Conservation (phyloP, 30 jellyfish, hydroid and myxozoan genomes). For the Aurelia sp. region DNA sequence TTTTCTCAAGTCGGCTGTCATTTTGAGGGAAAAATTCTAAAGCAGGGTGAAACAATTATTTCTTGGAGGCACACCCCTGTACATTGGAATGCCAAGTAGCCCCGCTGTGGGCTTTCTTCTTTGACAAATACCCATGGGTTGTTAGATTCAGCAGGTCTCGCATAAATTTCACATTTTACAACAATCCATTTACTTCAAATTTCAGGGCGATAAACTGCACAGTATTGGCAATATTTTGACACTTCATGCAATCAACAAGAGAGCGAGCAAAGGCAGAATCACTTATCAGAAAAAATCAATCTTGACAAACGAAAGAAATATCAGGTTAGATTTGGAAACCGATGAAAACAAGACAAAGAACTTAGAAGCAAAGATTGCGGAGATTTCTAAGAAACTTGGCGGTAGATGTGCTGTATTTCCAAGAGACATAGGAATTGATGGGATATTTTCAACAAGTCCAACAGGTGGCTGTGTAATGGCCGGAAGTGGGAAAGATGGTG, state of each 20-base stretch:
- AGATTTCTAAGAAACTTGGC: constrained; percentile 19
- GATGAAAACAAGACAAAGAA: background rate
- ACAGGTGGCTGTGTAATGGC: constrained; percentile 67
- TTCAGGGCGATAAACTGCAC: background rate
- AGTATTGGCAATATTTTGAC: background rate
- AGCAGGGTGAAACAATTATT: too few species aligned
- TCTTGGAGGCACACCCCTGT: too few species aligned
- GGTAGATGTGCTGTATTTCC: constrained; percentile 29
- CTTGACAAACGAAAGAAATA: background rate
- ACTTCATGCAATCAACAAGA: constrained; percentile 8
- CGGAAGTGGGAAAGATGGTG: constrained; percentile 59
- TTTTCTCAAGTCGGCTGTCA: too few species aligned
- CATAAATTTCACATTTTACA: too few species aligned
- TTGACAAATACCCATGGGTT: too few species aligned
- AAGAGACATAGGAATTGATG: background rate
- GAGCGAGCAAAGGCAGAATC: background rate
- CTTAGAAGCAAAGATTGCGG: constrained; percentile 1
- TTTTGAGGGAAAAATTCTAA: too few species aligned
- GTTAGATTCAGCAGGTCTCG: too few species aligned
- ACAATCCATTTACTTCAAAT: background rate
- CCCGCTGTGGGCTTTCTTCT: too few species aligned
- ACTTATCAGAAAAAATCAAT: background rate
- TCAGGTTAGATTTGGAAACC: background rate
- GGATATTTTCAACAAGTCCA: constrained; percentile 26
- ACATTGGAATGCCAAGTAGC: too few species aligned